Evolutionary conservation across 2,113 vertebrate genomes (phyloP).

Genomic region (Scomber scombrus): DNA sequence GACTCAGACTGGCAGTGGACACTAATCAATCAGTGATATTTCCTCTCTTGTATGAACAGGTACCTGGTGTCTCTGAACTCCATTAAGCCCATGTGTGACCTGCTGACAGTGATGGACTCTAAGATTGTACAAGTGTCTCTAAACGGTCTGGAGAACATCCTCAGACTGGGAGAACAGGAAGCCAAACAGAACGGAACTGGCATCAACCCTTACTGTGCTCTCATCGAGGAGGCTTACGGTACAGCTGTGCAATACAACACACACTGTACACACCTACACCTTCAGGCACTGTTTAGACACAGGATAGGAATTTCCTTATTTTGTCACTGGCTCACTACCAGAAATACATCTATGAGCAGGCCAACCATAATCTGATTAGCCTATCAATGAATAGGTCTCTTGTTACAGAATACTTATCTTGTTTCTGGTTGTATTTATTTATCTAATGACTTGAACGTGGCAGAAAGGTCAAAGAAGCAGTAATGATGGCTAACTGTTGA

Average conservation of each 20-base stretch:
- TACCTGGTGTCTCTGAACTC: slow-evolving; percentile 92
- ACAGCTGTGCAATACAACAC: neutral
- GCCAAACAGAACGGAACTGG: slow-evolving; percentile 90
- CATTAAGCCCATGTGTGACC: slow-evolving; percentile 94
- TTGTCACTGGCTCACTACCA: too few species aligned
- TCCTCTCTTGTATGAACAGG: slow-evolving; percentile 73
- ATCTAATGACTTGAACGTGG: too few species aligned
- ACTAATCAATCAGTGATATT: neutral
- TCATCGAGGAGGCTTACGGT: slow-evolving; percentile 89
- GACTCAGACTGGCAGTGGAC: too few species aligned
- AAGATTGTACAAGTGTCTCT: slow-evolving; percentile 95
- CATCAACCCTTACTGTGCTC: slow-evolving; percentile 91
- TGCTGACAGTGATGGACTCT: slow-evolving; percentile 94
- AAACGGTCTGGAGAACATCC: slow-evolving; percentile 93
- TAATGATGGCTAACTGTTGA: too few species aligned
- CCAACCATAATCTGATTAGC: too few species aligned
- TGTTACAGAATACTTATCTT: too few species aligned
- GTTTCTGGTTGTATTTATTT: too few species aligned
- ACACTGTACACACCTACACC: too few species aligned
- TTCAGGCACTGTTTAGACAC: neutral
- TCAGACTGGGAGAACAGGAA: slow-evolving; percentile 92
- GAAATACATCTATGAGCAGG: too few species aligned
- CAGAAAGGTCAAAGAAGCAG: too few species aligned
- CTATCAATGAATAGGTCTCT: too few species aligned
- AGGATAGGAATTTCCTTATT: too few species aligned